Conservation (phyloP, 2,113 vertebrate genomes). For the Vicugna pacos region DNA sequence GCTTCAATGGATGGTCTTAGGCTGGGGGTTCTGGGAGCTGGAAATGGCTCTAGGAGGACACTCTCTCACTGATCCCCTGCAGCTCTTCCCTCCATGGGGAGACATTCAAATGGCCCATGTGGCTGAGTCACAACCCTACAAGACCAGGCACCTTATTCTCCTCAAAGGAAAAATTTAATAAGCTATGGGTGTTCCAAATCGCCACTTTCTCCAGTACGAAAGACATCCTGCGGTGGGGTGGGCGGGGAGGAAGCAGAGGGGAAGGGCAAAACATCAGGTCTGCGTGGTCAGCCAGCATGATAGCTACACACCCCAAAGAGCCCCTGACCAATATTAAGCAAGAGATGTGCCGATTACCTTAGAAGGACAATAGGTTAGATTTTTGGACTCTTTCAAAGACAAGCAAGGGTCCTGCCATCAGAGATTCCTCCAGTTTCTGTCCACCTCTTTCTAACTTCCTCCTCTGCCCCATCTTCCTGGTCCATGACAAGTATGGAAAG, state of each 20-base stretch:
- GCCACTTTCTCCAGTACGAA: background rate
- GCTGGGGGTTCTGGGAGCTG: background rate
- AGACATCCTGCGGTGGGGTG: background rate
- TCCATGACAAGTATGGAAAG: constrained; percentile 48
- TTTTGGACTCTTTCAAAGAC: background rate
- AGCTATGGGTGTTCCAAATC: background rate
- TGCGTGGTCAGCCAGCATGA: background rate
- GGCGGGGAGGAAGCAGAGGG: background rate
- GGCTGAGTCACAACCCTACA: background rate
- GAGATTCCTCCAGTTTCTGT: background rate
- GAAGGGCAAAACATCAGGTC: background rate
- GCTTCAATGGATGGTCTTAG: background rate
- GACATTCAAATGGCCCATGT: background rate
- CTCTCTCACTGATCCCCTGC: background rate
- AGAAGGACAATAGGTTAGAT: constrained; percentile 16
- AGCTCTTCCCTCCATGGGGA: background rate
- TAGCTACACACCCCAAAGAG: background rate
- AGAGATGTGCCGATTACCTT: background rate
- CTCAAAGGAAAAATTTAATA: constrained; percentile 4
- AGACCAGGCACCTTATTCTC: background rate
- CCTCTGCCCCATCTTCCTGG: constrained; percentile 49
- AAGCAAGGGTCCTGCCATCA: background rate
- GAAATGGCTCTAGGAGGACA: background rate
- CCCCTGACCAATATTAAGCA: fast-evolving
- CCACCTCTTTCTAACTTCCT: background rate